Evolutionary conservation across 2,888 invertebrate species (phyloP).

Genomic region (Caenorhabditis sulstoni): DNA sequence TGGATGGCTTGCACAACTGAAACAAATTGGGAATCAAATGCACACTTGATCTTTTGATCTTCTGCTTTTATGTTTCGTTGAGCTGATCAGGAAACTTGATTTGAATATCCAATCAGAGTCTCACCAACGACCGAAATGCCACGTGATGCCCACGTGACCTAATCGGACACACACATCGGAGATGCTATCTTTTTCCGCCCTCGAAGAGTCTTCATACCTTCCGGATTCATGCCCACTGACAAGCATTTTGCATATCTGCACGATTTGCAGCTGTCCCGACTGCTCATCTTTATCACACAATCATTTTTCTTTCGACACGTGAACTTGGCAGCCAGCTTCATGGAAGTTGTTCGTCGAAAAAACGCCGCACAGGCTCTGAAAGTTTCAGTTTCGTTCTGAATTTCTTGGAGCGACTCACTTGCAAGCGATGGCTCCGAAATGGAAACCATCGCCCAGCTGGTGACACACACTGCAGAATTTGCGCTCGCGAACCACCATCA

Average conservation of each 20-base stretch:
- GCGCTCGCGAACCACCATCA: constrained; percentile 34
- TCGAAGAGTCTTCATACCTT: constrained; percentile 29
- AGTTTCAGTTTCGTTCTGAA: constrained; percentile 2
- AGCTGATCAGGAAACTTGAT: not conserved
- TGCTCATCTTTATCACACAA: constrained; percentile 49
- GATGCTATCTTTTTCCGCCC: too few species aligned
- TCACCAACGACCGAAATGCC: too few species aligned
- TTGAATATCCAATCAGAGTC: not conserved
- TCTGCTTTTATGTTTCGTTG: not conserved
- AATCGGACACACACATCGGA: too few species aligned
- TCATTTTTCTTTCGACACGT: constrained; percentile 40
- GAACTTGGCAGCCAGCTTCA: constrained; percentile 37
- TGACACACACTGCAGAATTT: constrained; percentile 47
- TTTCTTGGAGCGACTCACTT: constrained; percentile 25
- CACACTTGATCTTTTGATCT: too few species aligned
- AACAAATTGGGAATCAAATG: too few species aligned
- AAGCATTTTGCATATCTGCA: constrained; percentile 54
- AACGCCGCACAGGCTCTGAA: constrained; percentile 53
- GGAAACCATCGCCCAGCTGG: constrained; percentile 45
- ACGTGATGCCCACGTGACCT: too few species aligned
- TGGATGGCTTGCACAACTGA: constrained; percentile 36
- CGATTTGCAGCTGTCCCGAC: constrained; percentile 46
- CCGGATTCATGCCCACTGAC: constrained; percentile 41
- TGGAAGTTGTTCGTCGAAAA: constrained; percentile 41
- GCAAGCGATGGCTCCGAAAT: constrained; percentile 52